Percentiles rank a stretch among this genome's conserved stretches.
These are phyloP conservation scores for Sarcophaga peregrina DNA, from an alignment of 1,140 invertebrate species.

Conservation along the genomic window DNA sequence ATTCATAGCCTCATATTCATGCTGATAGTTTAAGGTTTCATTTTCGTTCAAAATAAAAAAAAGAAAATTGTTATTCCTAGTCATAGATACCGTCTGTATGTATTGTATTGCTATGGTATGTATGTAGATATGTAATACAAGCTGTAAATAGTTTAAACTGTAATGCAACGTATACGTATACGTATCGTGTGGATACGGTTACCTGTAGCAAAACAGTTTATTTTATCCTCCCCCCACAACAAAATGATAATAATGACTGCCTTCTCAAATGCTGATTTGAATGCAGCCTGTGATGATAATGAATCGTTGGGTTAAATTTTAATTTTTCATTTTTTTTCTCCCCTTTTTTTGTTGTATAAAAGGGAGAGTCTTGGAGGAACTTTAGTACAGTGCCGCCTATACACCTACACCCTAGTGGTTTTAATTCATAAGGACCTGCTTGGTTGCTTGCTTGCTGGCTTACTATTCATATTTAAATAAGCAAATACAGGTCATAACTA, in stretches of 20 bases:
- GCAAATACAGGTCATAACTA: not conserved
- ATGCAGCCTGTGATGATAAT: not conserved
- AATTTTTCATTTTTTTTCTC: not conserved
- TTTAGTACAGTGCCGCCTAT: not conserved
- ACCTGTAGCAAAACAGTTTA: constrained; percentile 6
- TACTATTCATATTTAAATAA: constrained; percentile 7
- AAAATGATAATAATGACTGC: not conserved
- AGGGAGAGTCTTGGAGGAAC: not conserved
- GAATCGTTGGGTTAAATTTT: not conserved
- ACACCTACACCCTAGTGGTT: too few species aligned
- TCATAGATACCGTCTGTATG: too few species aligned
- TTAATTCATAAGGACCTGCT: not conserved
- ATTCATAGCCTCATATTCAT: not conserved
- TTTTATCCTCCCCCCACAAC: not conserved
- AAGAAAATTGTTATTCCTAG: not conserved
- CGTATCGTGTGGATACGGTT: not conserved
- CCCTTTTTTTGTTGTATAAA: not conserved
- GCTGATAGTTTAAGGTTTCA: constrained; percentile 10
- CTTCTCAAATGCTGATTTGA: not conserved
- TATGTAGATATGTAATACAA: not conserved
- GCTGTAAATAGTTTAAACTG: not conserved
- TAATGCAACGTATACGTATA: not conserved
- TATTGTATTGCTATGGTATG: not conserved
- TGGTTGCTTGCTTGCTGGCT: not conserved
- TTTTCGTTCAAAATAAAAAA: not conserved